A percentile compares a stretch with the other conserved stretches of the same genome.
phyloP scores from a whole-genome alignment of 2,888 invertebrate species.

The Alentia gelatinosa region DNA sequence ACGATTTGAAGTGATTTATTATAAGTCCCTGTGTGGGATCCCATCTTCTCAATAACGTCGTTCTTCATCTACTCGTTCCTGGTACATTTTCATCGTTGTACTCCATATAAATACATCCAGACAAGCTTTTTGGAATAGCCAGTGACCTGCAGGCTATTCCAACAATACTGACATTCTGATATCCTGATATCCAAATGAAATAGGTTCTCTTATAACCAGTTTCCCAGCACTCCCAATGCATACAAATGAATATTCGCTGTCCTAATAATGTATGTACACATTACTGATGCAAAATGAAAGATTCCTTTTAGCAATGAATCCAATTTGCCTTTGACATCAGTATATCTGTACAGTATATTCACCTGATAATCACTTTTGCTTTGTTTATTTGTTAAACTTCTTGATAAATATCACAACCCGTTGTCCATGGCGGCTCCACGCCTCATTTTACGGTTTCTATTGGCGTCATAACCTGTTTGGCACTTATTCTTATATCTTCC shows the following conservation, averaged over 20 bases:
- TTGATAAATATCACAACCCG: background rate
- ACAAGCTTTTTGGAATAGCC: background rate
- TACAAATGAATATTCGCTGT: too few relatives aligned
- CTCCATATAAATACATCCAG: too few relatives aligned
- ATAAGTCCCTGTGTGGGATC: too few relatives aligned
- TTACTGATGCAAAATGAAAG: too few relatives aligned
- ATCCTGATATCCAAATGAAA: background rate
- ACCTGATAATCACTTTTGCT: constrained; percentile 41
- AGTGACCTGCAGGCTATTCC: background rate
- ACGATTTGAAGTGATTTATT: too few relatives aligned
- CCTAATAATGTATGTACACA: too few relatives aligned
- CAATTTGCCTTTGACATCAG: background rate
- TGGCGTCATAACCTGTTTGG: constrained; percentile 19
- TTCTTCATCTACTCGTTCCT: too few relatives aligned
- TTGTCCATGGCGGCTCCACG: background rate
- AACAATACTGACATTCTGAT: background rate
- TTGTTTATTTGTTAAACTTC: background rate
- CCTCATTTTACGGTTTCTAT: background rate
- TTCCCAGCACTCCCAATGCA: background rate
- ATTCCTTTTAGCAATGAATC: too few relatives aligned
- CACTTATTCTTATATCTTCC: constrained; percentile 36
- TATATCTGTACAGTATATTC: background rate
- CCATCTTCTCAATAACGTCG: too few relatives aligned
- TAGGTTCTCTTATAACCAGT: background rate
- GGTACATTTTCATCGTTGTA: too few relatives aligned